Evolutionary conservation across 1,140 invertebrate genomes (phyloP).

Genomic region (Metopolophium dirhodum): DNA sequence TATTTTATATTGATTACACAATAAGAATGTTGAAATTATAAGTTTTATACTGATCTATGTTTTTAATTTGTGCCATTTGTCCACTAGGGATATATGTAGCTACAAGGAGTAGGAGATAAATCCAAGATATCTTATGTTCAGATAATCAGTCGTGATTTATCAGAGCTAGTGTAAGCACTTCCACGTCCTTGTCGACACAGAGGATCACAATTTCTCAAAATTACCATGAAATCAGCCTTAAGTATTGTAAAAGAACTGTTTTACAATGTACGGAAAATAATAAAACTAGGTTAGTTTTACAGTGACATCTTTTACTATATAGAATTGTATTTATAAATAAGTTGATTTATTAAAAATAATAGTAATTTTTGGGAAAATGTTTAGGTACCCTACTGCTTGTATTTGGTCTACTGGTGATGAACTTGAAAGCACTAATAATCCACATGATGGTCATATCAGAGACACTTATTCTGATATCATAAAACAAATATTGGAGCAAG

Average conservation of each 20-base stretch:
- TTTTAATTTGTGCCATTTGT: too few relatives aligned
- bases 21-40: too few relatives aligned
- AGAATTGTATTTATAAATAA: too few relatives aligned
- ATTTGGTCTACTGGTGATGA: slow-evolving; percentile 44
- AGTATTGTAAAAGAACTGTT: slow-evolving; percentile 61
- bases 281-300: background rate
- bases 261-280: background rate
- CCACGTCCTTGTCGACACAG: slow-evolving; percentile 65
- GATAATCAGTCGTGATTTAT: too few relatives aligned
- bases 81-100: too few relatives aligned
- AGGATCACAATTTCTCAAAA: slow-evolving; percentile 81
- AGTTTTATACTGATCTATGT: too few relatives aligned
- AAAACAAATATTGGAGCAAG: background rate
- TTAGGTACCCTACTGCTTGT: background rate
- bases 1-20: too few relatives aligned
- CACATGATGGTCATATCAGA: background rate
- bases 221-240: slow-evolving; percentile 75
- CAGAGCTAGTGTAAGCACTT: too few relatives aligned
- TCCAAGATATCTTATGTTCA: too few relatives aligned
- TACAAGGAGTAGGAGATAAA: too few relatives aligned
- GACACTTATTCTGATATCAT: slow-evolving; percentile 46
- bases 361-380: background rate
- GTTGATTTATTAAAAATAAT: background rate
- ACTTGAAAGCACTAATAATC: background rate
- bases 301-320: background rate